phyloP scores from a whole-genome alignment of 2,888 invertebrate genomes.

The Epistrophe eligans region DNA sequence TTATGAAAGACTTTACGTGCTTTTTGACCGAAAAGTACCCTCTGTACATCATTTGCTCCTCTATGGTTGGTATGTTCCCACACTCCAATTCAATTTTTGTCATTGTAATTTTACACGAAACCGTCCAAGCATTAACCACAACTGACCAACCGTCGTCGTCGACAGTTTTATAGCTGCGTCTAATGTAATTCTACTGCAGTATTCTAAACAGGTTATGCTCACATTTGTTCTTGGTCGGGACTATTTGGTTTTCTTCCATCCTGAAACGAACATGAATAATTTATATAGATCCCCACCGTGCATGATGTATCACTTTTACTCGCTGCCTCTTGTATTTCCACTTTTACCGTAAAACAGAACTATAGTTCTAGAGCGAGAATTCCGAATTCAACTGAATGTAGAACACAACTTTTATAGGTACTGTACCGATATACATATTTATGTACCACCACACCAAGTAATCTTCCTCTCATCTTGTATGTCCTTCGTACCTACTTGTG shows the following conservation, averaged over 20 bases:
- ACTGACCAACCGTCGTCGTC: neutral
- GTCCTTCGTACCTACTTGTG: neutral
- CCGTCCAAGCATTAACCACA: neutral
- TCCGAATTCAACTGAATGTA: conserved; percentile 22
- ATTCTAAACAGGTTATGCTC: conserved; percentile 39
- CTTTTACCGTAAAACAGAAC: neutral
- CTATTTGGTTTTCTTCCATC: conserved; percentile 20
- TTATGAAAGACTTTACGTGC: neutral
- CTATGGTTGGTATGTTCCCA: no score
- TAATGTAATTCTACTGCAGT: neutral
- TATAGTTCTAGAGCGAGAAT: neutral
- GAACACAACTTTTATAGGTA: neutral
- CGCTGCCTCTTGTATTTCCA: neutral
- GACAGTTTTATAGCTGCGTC: conserved; percentile 12
- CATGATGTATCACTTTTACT: conserved; percentile 24
- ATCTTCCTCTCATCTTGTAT: neutral
- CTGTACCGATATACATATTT: neutral
- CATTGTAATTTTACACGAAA: neutral
- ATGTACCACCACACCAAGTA: neutral
- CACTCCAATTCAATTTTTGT: neutral
- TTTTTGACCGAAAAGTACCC: neutral
- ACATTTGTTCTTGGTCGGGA: conserved; percentile 33
- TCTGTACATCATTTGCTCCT: neutral
- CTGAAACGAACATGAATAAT: conserved; percentile 29
- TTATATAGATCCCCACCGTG: conserved; percentile 2